These are phyloP conservation scores for Cyrtorhinus lividipennis DNA, from an alignment of 1,140 invertebrate species.

Conservation along the genomic window DNA sequence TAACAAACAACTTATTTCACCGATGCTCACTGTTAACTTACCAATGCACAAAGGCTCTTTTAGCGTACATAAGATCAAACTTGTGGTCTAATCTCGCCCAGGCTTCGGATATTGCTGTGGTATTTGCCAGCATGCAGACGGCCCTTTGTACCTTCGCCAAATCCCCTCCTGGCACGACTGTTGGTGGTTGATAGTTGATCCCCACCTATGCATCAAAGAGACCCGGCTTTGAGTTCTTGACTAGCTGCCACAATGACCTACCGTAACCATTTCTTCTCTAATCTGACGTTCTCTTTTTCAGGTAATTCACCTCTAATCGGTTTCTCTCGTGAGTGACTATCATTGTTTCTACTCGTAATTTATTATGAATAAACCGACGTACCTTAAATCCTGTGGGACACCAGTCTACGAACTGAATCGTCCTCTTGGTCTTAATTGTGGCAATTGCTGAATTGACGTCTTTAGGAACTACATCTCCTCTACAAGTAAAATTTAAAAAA, in stretches of 20 bases:
- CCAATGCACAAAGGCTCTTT: conserved; percentile 64
- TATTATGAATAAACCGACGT: no score
- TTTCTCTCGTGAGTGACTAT: no score
- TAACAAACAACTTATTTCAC: neutral
- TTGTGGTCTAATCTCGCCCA: conserved; percentile 60
- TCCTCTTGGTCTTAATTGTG: conserved; percentile 55
- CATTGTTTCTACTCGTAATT: no score
- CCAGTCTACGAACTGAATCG: conserved; percentile 55
- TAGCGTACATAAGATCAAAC: conserved; percentile 68
- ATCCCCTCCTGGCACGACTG: conserved; percentile 62
- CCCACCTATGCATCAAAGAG: conserved; percentile 37
- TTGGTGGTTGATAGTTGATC: conserved; percentile 69
- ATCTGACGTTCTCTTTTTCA: no score
- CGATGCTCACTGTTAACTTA: conserved; percentile 61
- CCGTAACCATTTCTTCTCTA: no score
- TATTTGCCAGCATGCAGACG: conserved; percentile 56
- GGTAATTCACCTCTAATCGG: no score
- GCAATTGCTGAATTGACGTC: conserved; percentile 71
- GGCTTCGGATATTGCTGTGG: conserved; percentile 59
- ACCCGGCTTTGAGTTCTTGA: neutral
- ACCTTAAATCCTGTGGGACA: conserved; percentile 72
- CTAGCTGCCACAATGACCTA: no score
- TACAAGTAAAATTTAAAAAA: conserved; percentile 20
- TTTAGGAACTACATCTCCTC: conserved; percentile 60
- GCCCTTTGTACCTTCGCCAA: conserved; percentile 68